Evolutionary conservation across 2,888 invertebrate species (phyloP), one percentile per base, ranked within the genome.

Genomic region (Drosophila robusta): DNA sequence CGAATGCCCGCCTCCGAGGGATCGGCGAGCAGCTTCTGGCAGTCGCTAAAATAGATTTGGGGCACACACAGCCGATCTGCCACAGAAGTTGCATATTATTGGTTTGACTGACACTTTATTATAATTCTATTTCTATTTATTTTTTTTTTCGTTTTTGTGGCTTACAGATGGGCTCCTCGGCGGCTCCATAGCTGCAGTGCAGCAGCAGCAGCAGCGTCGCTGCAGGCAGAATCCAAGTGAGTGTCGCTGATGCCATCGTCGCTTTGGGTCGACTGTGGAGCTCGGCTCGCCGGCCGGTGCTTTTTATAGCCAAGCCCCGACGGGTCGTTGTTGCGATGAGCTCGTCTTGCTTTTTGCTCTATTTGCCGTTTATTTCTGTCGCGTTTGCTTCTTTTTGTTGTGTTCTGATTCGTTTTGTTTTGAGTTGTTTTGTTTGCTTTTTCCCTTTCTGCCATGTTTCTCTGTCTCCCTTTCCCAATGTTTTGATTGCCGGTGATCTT

Each of bases 51-150:
- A 62, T 94, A 94, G 58, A 93, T 93, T 74, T 94, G 93, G 0
- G 96, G 96, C 38, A 96, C 95, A 90, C 96, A 96, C 94, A 96
- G 94, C 91, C 95, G 95, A 89, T 95, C 96, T 96, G 88, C 34
- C 51, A 16, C 1, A 18, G 0, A 52, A 39, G 24, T 46, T 32
- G 9, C 7, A 11, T 38, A n/a, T 46, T 46, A 11, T 29, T 22
- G 4, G 22, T 22, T 22, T 22, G 22, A 4, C 22, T 4, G 4
- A 4, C 22, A 22, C 2, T 22, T 22, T 3, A 32, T 32, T 32
- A 11, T 32, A 11, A 11, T 29, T 6, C 7, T 32, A 11, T 11
- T 32, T 5, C 3, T 11, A 11, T 11, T 32, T 1, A 4, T 11
- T 32, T 26, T 26, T 0, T 26, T 26, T 5, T 9, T 29, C 8